Evolutionary conservation across 2,888 invertebrate species (phyloP), one percentile per base, ranked within the genome.

Genomic region (Coronaproctus castanopsis): DNA sequence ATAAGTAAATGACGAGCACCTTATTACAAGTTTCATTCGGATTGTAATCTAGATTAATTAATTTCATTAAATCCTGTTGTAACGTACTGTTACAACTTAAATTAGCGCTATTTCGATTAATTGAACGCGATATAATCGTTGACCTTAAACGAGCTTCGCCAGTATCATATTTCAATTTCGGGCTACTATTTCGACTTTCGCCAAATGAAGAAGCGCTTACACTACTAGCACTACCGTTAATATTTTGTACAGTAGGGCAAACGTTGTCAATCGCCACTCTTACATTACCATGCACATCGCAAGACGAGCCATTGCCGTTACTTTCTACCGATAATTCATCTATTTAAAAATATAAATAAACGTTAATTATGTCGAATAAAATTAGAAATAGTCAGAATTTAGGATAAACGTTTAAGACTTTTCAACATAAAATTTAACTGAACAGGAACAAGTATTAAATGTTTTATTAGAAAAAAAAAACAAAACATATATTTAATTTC

Each of bases 21-120:
- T 36, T 36, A 36, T 36, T 36, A 36, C 14, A 36, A 36, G 5
- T 36, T 21, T 19, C 57, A 57, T 71, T 70, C 61, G 75, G 73
- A 59, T 75, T 74, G 66, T 75, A 77, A 67, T 88, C 88, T 0
- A 87, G 88, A 72, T 87, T 86, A 68, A 91, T 91, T 23, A 91
- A 76, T 55, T 87, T 81, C 77, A 90, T 83, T 21, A 88, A 74
- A 69, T 92, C 91, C 70, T 91, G 89, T 74, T 90, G 83, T 24
- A 85, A 74, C 21, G 81, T 82, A 65, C 78, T 80, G n/a, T n/a
- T n/a, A 24, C 66, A 68, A 10, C 68, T 74, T 52, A 79, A 69
- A 69, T 80, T 79, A 14, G 80, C 78, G 61, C 80, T 80, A 67
- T 79, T 79, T 56, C 80, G 70, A 65, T 79, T 78, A 2, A 76